Evolutionary conservation across 2,113 vertebrate genomes (phyloP), one percentile per base, ranked within the genome.

Genomic region (Pachycephala philippinensis): DNA sequence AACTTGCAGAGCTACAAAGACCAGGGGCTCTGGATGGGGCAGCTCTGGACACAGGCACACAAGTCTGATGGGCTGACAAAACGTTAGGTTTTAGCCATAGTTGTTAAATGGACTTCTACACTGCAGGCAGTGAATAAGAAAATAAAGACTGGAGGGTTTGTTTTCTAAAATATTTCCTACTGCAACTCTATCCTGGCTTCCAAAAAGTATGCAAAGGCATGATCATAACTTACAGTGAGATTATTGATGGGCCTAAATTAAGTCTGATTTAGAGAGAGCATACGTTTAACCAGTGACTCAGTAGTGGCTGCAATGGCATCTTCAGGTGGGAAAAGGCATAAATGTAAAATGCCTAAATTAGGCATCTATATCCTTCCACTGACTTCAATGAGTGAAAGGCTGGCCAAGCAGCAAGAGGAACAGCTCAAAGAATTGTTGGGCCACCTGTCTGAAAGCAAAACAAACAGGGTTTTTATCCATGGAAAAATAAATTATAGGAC

Each of bases 21-120:
- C 3, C 28, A 8, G 7, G 16, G 3, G 2, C 4, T 35, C 37
- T 77, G 44, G 22, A 11, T 44, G 30, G 11, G 35, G 8, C 20
- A 72, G 17, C 13, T 37, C 31, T n/a, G 40, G n/a, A 65, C 8
- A 53, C 1, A 4, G 11, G 8, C 13, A 44, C 1, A 1, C 2
- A 31, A 30, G 4, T 40, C 21, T 79, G 70, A n/a, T 23, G 6
- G 37, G 37, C 10, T n/a, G 17, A 31, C 3, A 80, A 11, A 26
- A 66, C 24, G 15, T 63, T 42, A 66, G 4, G 4, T 7, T 60
- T 85, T 68, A 27, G 7, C 9, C 8, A 39, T 9, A 53, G 28
- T 11, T 57, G 21, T 49, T 40, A 49, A 68, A 49, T 24, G 16
- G 13, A 49, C 4, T 54, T 52, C 37, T 53, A 59, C 10, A 4